phyloP scores from a whole-genome alignment of 92 coral and sea anemone species.

The Paramuricea clavata region DNA sequence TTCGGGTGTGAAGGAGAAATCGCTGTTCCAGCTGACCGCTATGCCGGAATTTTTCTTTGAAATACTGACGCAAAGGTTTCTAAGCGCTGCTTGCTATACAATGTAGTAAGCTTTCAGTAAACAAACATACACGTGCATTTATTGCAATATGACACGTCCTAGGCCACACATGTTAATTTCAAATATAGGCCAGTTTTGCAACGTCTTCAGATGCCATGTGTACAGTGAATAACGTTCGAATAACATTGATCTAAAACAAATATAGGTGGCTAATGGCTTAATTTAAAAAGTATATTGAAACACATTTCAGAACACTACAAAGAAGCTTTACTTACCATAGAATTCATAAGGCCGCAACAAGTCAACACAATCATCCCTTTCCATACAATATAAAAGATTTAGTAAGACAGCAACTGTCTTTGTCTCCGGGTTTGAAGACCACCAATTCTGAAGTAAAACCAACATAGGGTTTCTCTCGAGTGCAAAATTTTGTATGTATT shows the following conservation, averaged over 20 bases:
- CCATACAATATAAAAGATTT: constrained; percentile 74
- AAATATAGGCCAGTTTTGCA: neutral
- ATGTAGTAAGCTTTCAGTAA: neutral
- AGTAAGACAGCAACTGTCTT: constrained; percentile 83
- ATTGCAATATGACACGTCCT: neutral
- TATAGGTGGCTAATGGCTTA: neutral
- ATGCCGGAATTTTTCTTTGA: neutral
- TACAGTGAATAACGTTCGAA: neutral
- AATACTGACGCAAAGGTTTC: neutral
- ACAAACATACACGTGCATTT: neutral
- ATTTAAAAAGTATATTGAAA: neutral
- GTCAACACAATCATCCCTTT: constrained; percentile 91
- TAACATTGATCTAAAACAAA: neutral
- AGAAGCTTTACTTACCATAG: constrained; percentile 69
- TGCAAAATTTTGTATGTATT: constrained; percentile 77
- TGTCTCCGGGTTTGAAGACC: constrained; percentile 65
- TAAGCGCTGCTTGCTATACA: neutral
- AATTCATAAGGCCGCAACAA: constrained; percentile 77
- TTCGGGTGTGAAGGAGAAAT: too few relatives aligned
- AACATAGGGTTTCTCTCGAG: constrained; percentile 78
- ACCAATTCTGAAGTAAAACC: constrained; percentile 79
- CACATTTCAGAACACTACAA: neutral
- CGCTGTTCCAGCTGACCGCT: neutral
- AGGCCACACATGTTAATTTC: neutral
- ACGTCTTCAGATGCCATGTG: neutral